Percentiles rank a stretch among this genome's conserved stretches.
phyloP scores from a whole-genome alignment of 2,797 vertebrate genomes.

The Chromobotia macracanthus region DNA sequence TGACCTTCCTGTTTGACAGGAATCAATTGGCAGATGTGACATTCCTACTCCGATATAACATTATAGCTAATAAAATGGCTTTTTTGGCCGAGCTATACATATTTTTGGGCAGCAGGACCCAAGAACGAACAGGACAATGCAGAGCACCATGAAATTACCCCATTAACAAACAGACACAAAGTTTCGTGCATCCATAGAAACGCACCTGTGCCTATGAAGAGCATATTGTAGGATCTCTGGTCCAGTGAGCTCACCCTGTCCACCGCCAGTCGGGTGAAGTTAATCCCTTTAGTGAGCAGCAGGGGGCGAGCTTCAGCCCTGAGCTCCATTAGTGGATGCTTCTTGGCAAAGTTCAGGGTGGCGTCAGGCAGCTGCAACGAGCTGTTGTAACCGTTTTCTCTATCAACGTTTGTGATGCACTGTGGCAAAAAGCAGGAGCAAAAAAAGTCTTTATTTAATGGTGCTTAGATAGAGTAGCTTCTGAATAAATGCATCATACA shows the following conservation, averaged over 20 bases:
- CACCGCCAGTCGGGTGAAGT: conserved; percentile 91
- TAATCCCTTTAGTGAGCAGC: conserved; percentile 88
- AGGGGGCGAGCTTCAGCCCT: conserved; percentile 85
- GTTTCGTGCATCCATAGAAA: not conserved
- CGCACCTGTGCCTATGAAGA: conserved; percentile 94
- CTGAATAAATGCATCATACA: not conserved
- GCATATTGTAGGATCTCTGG: conserved; percentile 83
- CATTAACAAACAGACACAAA: not conserved
- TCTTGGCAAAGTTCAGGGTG: conserved; percentile 97
- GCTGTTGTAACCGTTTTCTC: conserved; percentile 84
- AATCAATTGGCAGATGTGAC: conserved; percentile 23
- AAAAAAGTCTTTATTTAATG: not conserved
- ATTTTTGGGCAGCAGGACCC: not conserved
- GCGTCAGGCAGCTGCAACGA: conserved; percentile 92
- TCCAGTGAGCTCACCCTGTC: conserved; percentile 83
- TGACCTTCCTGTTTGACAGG: conserved; percentile 31
- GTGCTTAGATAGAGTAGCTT: not conserved
- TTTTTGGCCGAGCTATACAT: conserved; percentile 5
- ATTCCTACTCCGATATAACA: conserved; percentile 12
- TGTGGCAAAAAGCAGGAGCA: conserved; percentile 62
- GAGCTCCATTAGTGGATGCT: conserved; percentile 93
- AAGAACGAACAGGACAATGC: not conserved
- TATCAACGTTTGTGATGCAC: conserved; percentile 92
- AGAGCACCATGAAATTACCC: not conserved
- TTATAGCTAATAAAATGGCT: conserved; percentile 33